Evolutionary conservation across 2,113 vertebrate species (phyloP), one percentile per base, ranked within the genome.

Genomic region (Oncorhynchus mykiss): DNA sequence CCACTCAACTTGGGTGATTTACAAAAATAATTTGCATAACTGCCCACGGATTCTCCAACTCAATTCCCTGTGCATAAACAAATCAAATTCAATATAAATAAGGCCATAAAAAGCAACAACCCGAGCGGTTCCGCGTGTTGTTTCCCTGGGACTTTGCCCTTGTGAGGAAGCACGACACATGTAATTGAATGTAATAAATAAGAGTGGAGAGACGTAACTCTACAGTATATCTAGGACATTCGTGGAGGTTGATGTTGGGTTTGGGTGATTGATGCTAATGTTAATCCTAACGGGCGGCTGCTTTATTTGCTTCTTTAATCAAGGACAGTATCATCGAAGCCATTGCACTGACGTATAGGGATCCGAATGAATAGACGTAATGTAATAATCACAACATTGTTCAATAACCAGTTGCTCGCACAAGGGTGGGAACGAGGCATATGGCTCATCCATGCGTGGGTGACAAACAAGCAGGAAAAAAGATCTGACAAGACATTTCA

Each of bases 51-150:
- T 66, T 72, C 20, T 20, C 54, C 66, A 79, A 51, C 24, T 72
- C 75, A 74, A 54, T 74, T 78, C 70, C 39, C 72, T 70, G 71
- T 60, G 70, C 74, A 78, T 81, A 82, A 85, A 79, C 76, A 74
- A 74, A 76, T 80, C 76, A 85, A 85, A 81, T 67, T 39, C 73
- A 69, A 75, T 66, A 81, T 82, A 86, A 84, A 84, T 78, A 75
- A 82, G 54, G 78, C 20, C 59, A 78, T 81, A 79, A 78, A 79
- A 77, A 14, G 72, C 75, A 77, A 75, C 68, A 48, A 73, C 39
- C 77, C 70, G 3, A 68, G 25, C 20, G 51, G 24, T 67, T 80
- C 72, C 71, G 72, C 70, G 2, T 73, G 62, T 57, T 49, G 72
- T 75, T 27, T 77, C 27, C 71, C 73, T 54, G 48, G 79, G 75